A percentile compares a stretch with the other conserved stretches of the same genome.
phyloP scores from a whole-genome alignment of 1,140 invertebrate genomes.

The Pararge aegeria region DNA sequence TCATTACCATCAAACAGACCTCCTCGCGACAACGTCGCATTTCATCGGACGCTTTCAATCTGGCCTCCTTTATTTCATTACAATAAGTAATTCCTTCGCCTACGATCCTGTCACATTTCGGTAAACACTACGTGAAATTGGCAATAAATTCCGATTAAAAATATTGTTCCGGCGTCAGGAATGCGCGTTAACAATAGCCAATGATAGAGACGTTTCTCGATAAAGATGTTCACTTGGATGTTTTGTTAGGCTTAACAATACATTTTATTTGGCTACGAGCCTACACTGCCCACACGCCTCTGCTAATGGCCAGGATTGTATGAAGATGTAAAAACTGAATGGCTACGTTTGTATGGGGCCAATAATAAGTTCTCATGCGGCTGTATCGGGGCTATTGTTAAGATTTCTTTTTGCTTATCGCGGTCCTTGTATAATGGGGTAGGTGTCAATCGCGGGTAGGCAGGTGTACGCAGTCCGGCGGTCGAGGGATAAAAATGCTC shows the following conservation, averaged over 20 bases:
- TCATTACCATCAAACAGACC: constrained; percentile 73
- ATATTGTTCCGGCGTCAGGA: constrained; percentile 47
- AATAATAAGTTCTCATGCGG: constrained; percentile 75
- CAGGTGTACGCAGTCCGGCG: constrained; percentile 60
- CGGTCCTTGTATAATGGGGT: constrained; percentile 64
- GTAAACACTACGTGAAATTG: constrained; percentile 72
- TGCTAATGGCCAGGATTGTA: constrained; percentile 72
- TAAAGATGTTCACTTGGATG: constrained; percentile 74
- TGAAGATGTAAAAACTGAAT: constrained; percentile 74
- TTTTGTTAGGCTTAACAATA: constrained; percentile 74
- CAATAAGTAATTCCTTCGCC: constrained; percentile 72
- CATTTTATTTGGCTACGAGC: constrained; percentile 72
- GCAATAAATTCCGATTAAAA: constrained; percentile 73
- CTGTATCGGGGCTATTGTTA: constrained; percentile 68
- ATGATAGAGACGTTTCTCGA: constrained; percentile 58
- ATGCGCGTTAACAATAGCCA: constrained; percentile 57
- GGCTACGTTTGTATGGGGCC: constrained; percentile 66
- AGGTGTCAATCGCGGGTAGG: constrained; percentile 74
- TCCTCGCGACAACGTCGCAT: constrained; percentile 51
- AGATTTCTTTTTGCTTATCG: constrained; percentile 59
- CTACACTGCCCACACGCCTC: constrained; percentile 73
- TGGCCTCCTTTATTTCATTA: constrained; percentile 73
- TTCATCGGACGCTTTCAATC: constrained; percentile 73
- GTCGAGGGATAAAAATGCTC: constrained; percentile 69
- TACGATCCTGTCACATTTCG: constrained; percentile 68